Percentiles rank a stretch among this genome's conserved stretches.
These are phyloP conservation scores for Rhombomys opimus DNA, from an alignment of 2,113 vertebrate species.

Conservation along the genomic window DNA sequence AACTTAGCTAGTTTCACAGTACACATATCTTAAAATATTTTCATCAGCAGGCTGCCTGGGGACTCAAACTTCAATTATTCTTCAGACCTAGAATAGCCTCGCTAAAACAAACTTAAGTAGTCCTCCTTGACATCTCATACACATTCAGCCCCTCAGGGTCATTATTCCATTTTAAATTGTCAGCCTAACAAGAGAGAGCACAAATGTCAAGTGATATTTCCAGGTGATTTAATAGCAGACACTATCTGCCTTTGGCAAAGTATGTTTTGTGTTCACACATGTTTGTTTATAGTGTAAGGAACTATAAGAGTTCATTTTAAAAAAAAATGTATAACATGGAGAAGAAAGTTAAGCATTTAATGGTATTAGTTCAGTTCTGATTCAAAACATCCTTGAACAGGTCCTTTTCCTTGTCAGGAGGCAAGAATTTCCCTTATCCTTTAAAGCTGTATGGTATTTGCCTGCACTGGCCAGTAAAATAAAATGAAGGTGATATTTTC, in stretches of 20 bases:
- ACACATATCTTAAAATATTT: slow-evolving; percentile 50
- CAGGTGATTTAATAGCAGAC: neutral
- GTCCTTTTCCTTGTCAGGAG: neutral
- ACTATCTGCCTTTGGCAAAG: neutral
- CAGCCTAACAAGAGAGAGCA: neutral
- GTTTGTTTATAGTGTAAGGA: neutral
- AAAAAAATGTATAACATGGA: neutral
- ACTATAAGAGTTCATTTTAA: neutral
- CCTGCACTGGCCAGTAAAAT: neutral
- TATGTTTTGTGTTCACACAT: neutral
- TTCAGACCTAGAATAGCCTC: neutral
- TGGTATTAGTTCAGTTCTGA: neutral
- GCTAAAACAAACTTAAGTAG: slow-evolving; percentile 24
- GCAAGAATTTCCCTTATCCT: neutral
- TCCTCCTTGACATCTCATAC: neutral
- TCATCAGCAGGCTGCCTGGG: slow-evolving; percentile 20
- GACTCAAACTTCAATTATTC: slow-evolving; percentile 14
- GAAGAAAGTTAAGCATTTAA: neutral
- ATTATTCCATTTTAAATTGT: neutral
- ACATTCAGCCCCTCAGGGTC: neutral
- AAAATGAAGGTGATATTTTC: no score
- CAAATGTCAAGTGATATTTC: neutral
- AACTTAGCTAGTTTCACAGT: neutral
- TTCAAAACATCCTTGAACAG: neutral
- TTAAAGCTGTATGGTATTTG: neutral